Percentiles rank a stretch among this genome's conserved stretches.
These are phyloP conservation scores for Pollenia angustigena DNA, from an alignment of 2,888 invertebrate species.

Conservation along the genomic window DNA sequence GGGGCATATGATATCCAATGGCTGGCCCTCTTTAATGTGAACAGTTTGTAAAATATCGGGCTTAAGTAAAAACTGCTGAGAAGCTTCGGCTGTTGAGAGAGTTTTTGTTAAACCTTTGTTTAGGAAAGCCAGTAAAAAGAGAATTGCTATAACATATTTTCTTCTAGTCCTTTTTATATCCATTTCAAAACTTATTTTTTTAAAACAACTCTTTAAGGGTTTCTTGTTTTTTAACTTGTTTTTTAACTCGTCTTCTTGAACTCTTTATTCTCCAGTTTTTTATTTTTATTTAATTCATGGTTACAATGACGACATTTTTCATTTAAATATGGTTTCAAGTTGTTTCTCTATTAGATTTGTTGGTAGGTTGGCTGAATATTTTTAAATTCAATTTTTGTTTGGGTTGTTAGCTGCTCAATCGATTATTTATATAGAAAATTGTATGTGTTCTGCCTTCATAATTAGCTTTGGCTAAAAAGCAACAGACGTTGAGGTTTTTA, in stretches of 20 bases:
- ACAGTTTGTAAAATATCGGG: background rate
- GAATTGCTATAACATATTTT: conserved; percentile 30
- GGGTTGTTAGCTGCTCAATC: conserved; percentile 64
- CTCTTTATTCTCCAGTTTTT: background rate
- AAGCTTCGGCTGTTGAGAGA: background rate
- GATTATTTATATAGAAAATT: conserved; percentile 75
- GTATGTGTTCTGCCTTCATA: conserved; percentile 81
- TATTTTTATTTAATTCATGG: conserved; percentile 54
- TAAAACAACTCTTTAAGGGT: no score
- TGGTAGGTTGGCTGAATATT: conserved; percentile 53
- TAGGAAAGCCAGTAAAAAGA: conserved; percentile 16
- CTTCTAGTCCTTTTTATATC: conserved; percentile 55
- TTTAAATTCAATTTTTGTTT: conserved; percentile 46
- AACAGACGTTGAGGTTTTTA: background rate
- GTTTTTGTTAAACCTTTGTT: conserved; percentile 1
- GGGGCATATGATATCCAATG: conserved; percentile 73
- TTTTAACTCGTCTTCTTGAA: background rate
- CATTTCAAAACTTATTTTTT: conserved; percentile 20
- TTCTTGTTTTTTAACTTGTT: background rate
- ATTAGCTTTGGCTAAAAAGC: conserved; percentile 76
- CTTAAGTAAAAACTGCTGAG: conserved; percentile 25
- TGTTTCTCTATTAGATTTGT: conserved; percentile 68
- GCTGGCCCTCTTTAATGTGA: conserved; percentile 33
- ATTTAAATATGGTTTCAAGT: conserved; percentile 40
- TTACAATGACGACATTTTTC: conserved; percentile 71